Base-by-base conservation (phyloP, 1,140 invertebrate species). In the Trichonephila clavata region DNA sequence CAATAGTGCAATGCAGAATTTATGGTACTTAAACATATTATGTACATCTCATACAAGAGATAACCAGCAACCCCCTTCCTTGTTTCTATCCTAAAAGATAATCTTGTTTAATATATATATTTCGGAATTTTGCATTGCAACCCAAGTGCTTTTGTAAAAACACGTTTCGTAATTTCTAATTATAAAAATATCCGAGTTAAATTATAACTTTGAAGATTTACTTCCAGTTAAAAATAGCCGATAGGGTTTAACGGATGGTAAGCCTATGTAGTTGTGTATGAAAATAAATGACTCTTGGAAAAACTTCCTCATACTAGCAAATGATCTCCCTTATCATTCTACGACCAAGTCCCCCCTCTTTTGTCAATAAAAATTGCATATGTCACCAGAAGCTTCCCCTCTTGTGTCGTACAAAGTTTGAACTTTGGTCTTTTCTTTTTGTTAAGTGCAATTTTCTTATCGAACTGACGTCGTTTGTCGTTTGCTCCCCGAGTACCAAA, bases 371-470 rank as follows among this genome's bases (percentile, higher is more conserved):
- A 63, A 8, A 20, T 18, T 16, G 27, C 27, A 32, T 10, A 16
- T 32, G 71, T 77, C 14, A 32, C 39, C 13, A 39, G 27, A 32
- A 27, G 27, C 27, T 27, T 24, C 68, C 68, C 68, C 5, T 77
- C 68, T 32, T 13, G 24, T 24, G 65, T 8, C 65, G 16, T 77
- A 77, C 24, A 16, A 27, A 24, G 24, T 71, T 71, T 71, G 68
- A 71, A 71, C 68, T 77, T 32, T 77, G 68, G 16, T 77, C 68
- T 27, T 24, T 32, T 32, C 27, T 32, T 50, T 65, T 65, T 24
- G 65, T 71, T 77, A 7, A 32, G 27, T 32, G 71, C 32, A 77
- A 77, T 77, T 77, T 77, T 77, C 32, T 77, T 39, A 77, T 77
- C 27, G 71, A 77, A 77, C 27, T 77, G 71, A 18, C 71, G 71